Evolutionary conservation across 1,140 invertebrate species (phyloP).

Genomic region (Cotesia vestalis): DNA sequence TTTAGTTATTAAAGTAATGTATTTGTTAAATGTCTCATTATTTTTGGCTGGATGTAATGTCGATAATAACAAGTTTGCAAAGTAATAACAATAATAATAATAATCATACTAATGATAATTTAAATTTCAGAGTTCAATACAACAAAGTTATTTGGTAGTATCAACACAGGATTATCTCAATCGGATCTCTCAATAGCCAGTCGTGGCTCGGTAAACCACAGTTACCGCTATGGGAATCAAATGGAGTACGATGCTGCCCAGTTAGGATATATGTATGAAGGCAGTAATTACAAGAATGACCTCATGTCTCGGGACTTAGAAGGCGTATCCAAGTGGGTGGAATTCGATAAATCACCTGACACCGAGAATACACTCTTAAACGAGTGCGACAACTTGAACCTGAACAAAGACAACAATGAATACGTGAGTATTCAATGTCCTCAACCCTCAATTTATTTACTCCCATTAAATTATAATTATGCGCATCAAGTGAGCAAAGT

Average conservation of each 20-base stretch:
- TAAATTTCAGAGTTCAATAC: slow-evolving; percentile 56
- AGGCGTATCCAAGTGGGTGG: slow-evolving; percentile 65
- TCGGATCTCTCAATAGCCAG: slow-evolving; percentile 79
- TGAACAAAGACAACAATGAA: slow-evolving; percentile 61
- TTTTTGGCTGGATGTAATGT: no score
- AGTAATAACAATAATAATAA: no score
- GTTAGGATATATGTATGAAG: slow-evolving; percentile 72
- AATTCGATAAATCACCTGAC: slow-evolving; percentile 63
- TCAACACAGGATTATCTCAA: slow-evolving; percentile 78
- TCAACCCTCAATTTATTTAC: neutral
- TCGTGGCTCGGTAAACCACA: slow-evolving; percentile 73
- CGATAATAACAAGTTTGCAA: no score
- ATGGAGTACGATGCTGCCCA: slow-evolving; percentile 77
- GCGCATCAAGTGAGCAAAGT: neutral
- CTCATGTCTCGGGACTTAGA: slow-evolving; percentile 62
- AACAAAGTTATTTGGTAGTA: slow-evolving; percentile 62
- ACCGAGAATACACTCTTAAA: slow-evolving; percentile 58
- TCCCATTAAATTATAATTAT: no score
- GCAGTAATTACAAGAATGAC: slow-evolving; percentile 62
- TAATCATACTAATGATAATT: neutral
- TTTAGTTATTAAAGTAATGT: no score
- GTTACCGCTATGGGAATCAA: slow-evolving; percentile 80
- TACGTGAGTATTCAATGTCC: slow-evolving; percentile 45
- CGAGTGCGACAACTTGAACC: slow-evolving; percentile 50
- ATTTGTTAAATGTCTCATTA: no score